Evolutionary conservation across 2,888 invertebrate genomes (phyloP), one percentile per base, ranked within the genome.

Genomic region (Luffia ferchaultella): DNA sequence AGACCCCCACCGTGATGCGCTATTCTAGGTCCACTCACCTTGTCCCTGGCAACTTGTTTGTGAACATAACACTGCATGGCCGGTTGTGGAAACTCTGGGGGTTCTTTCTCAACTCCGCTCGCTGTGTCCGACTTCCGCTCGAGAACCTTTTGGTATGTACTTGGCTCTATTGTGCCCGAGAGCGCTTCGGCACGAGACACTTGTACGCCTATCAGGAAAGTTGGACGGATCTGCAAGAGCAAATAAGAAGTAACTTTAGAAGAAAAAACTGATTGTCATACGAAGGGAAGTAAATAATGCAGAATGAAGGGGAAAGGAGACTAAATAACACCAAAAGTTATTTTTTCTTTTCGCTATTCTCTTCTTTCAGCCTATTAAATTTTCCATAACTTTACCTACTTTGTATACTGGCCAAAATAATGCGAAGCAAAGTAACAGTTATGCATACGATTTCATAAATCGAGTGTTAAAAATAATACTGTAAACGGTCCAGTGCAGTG

Each of bases 61-160:
- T 75, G 73, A 2, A 87, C 61, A 56, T 85, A 87, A 56, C 76
- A 70, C 57, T 88, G 88, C 79, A 87, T 84, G 0, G 80, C 74
- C 20, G 69, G 68, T 53, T 85, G 85, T 1, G 68, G 73, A 1
- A 57, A 45, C 16, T 73, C 71, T 0, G 57, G 55, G 0, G 75
- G 70, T 41, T 79, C 78, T 49, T 56, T 61, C 5, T 82, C 80
- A 0, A 60, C 61, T 0, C 59, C 58, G 5, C 64, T 65, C 15
- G 71, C 67, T 12, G 52, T 58, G 1, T 50, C 48, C 48, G 67
- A 67, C 15, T 63, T 69, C 1, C 63, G 57, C 12, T 61, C 45
- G 9, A 86, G 67, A 1, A 49, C n/a, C 15, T n/a, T n/a, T n/a
- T n/a, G n/a, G n/a, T n/a, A n/a, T n/a, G n/a, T n/a, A n/a, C n/a